Evolutionary conservation across 1,140 invertebrate species (phyloP).

Genomic region (Hyles vespertilio): DNA sequence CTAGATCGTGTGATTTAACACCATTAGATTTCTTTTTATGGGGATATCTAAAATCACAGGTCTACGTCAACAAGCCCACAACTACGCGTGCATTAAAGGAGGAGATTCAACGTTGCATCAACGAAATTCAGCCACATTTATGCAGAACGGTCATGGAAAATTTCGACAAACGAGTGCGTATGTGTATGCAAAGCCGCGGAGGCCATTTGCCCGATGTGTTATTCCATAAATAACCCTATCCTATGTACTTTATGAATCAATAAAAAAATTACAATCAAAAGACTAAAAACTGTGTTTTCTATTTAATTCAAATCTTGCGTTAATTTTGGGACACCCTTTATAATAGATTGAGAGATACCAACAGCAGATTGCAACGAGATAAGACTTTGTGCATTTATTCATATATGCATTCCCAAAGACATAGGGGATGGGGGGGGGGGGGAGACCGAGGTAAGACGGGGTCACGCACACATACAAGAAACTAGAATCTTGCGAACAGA

Average conservation of each 20-base stretch:
- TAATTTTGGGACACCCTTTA: background rate
- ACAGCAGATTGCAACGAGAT: no score
- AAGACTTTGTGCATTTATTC: no score
- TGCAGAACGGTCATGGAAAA: slow-evolving; percentile 20
- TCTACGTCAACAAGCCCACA: slow-evolving; percentile 16
- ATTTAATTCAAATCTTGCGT: slow-evolving; percentile 2
- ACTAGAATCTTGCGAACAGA: no score
- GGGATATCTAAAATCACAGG: slow-evolving; percentile 14
- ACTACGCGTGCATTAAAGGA: slow-evolving; percentile 10
- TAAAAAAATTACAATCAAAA: background rate
- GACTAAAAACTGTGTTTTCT: background rate
- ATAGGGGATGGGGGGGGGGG: no score
- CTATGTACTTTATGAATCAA: slow-evolving; percentile 19
- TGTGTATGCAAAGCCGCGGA: slow-evolving; percentile 16
- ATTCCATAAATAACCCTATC: slow-evolving; percentile 23
- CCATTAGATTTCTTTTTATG: slow-evolving; percentile 21
- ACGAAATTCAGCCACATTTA: slow-evolving; percentile 19
- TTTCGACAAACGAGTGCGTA: slow-evolving; percentile 17
- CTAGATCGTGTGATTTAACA: slow-evolving; percentile 22
- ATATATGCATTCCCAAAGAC: no score
- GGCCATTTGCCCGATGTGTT: slow-evolving; percentile 19
- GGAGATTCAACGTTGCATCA: slow-evolving; percentile 13
- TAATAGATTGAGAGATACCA: no score
- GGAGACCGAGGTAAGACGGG: no score
- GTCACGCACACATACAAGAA: no score